Conservation (phyloP, 2,113 vertebrate species). For the Acrocephalus arundinaceus region DNA sequence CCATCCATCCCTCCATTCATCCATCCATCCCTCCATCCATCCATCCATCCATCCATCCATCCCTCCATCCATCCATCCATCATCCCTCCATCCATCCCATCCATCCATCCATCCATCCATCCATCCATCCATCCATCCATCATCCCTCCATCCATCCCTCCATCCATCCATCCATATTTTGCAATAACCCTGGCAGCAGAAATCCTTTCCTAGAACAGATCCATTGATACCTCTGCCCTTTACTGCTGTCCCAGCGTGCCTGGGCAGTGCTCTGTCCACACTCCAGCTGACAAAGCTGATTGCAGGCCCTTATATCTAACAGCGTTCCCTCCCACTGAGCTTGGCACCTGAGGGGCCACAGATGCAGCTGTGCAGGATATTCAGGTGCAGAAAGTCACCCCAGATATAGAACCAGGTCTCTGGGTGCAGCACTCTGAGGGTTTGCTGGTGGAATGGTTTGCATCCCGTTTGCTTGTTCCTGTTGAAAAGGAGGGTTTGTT, state of each 20-base stretch:
- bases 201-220: not conserved
- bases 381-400: not conserved
- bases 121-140: too few species aligned
- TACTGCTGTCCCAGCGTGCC: not conserved
- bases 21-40: too few species aligned
- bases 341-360: not conserved
- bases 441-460: not conserved
- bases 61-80: too few species aligned
- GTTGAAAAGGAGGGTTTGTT: not conserved
- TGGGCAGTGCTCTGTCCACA: not conserved
- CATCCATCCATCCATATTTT: not conserved
- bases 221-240: not conserved
- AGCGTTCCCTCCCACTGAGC: not conserved
- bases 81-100: too few species aligned
- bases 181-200: not conserved
- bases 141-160: too few species aligned
- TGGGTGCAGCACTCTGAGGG: not conserved
- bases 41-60: too few species aligned
- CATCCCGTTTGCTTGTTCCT: not conserved
- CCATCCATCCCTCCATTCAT: too few species aligned
- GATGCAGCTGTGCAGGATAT: not conserved
- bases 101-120: too few species aligned
- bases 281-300: not conserved
- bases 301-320: not conserved
- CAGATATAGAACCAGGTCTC: accelerated